phyloP scores from a whole-genome alignment of 2,797 vertebrate genomes.

The Eulemur albifrons region DNA sequence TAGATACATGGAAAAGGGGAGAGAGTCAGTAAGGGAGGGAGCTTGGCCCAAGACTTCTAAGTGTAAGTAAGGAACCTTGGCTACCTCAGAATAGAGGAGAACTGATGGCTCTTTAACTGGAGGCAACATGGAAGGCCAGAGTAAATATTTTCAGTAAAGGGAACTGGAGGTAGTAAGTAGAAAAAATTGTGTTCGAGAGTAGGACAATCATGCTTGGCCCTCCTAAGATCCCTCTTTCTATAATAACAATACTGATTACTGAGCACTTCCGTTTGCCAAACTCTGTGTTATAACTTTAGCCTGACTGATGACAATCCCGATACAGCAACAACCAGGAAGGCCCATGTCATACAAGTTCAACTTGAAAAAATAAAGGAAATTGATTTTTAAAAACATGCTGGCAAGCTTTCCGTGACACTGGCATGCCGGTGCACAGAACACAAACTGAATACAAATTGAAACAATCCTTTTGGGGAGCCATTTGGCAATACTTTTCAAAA shows the following conservation, averaged over 20 bases:
- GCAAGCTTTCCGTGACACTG: constrained; percentile 63
- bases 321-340: constrained; percentile 20
- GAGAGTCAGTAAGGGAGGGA: background rate
- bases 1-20: background rate
- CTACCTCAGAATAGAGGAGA: background rate
- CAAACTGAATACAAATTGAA: constrained; percentile 71
- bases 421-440: background rate
- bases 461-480: constrained; percentile 59
- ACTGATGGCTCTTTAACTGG: background rate
- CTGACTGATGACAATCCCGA: constrained; percentile 12
- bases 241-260: background rate
- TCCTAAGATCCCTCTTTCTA: background rate
- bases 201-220: background rate
- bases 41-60: background rate
- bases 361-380: constrained; percentile 61
- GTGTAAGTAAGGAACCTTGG: background rate
- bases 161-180: background rate
- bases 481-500: constrained; percentile 63
- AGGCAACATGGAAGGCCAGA: background rate
- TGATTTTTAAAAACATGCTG: constrained; percentile 61
- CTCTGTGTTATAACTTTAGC: background rate
- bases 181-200: background rate
- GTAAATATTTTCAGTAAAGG: background rate
- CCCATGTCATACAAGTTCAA: constrained; percentile 52
- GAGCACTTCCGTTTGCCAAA: constrained; percentile 14